Conservation (phyloP, 2,797 vertebrate species). For the Halcyon leucocephala region DNA sequence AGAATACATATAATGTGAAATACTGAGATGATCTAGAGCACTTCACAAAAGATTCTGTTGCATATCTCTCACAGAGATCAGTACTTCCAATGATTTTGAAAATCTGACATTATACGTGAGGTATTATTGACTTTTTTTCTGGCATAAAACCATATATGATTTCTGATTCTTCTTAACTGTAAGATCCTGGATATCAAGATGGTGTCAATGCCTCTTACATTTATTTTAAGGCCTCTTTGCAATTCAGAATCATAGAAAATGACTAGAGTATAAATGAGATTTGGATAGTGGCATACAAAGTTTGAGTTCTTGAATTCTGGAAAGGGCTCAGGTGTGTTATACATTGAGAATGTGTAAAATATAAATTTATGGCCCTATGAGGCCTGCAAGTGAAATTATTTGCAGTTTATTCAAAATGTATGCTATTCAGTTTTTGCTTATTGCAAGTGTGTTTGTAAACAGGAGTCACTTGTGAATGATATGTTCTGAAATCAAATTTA, state of each 20-base stretch:
- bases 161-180: neutral
- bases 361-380: neutral
- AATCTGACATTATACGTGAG: neutral
- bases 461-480: slow-evolving; percentile 72
- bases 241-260: neutral
- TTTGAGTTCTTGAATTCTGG: neutral
- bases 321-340: neutral
- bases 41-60: neutral
- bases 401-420: slow-evolving; percentile 33
- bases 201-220: neutral
- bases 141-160: neutral
- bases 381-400: slow-evolving; percentile 25
- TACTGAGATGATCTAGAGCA: neutral
- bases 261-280: neutral
- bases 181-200: neutral
- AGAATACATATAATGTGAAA: neutral
- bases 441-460: slow-evolving; percentile 70
- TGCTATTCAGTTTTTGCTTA: slow-evolving; percentile 53
- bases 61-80: neutral
- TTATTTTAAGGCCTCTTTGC: neutral
- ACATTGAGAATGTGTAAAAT: neutral
- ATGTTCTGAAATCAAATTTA: slow-evolving; percentile 76
- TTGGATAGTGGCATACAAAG: neutral
- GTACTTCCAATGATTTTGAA: neutral
- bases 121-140: neutral